These are phyloP conservation scores for Columbina picui DNA, from an alignment of 2,113 vertebrate species.

Conservation along the genomic window DNA sequence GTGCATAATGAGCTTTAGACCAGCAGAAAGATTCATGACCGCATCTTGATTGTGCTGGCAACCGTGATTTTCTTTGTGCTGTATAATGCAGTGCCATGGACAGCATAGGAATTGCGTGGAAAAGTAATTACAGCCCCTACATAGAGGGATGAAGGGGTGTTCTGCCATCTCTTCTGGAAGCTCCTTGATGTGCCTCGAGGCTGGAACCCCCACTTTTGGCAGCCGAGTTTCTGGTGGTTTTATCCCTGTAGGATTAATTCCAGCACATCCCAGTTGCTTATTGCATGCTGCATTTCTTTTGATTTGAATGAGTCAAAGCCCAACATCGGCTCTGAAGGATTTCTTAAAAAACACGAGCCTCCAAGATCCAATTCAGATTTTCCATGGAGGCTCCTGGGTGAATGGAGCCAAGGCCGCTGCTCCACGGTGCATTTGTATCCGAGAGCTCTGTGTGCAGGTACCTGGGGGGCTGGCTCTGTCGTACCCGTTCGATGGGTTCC, in stretches of 20 bases:
- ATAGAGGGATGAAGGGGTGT: neutral
- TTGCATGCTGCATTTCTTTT: neutral
- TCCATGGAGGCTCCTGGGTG: neutral
- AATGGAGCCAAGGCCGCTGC: neutral
- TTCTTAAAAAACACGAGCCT: neutral
- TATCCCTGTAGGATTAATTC: neutral
- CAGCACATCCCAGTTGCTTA: neutral
- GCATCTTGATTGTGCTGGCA: neutral
- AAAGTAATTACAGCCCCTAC: neutral
- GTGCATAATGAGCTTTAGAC: neutral
- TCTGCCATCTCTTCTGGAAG: neutral
- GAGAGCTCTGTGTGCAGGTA: neutral
- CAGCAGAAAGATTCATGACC: neutral
- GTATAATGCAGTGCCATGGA: no score
- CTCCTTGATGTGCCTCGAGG: neutral
- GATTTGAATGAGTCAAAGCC: neutral
- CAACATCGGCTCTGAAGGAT: neutral
- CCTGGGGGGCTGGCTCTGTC: neutral
- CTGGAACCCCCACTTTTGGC: neutral
- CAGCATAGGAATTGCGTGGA: no score
- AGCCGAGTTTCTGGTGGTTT: neutral
- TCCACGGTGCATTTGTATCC: neutral
- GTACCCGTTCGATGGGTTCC: neutral
- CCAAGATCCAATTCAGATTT: neutral
- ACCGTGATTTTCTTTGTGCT: fast-evolving